These are phyloP conservation scores for Pararge aegeria DNA, from an alignment of 1,140 invertebrate species.

Conservation along the genomic window DNA sequence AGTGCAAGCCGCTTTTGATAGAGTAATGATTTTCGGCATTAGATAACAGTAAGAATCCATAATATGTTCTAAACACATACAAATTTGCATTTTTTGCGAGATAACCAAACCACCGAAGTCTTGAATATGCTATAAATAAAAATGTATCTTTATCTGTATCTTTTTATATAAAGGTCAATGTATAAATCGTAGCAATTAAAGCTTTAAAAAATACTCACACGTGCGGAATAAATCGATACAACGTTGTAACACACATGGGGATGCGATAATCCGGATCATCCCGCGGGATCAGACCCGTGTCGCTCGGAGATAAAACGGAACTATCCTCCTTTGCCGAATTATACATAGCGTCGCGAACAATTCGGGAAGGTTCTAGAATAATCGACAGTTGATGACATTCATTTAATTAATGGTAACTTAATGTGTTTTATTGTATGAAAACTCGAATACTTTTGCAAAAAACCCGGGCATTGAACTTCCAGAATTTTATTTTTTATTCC, in stretches of 20 bases:
- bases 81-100: not conserved
- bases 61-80: no score
- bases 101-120: not conserved
- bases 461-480: no score
- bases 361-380: no score
- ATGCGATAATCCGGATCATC: constrained; percentile 72
- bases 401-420: no score
- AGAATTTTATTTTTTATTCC: no score
- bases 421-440: no score
- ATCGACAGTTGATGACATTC: no score
- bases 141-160: not conserved
- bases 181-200: not conserved
- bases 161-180: not conserved
- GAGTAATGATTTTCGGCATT: no score
- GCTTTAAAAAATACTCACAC: constrained; percentile 1
- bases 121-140: not conserved
- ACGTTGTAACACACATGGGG: not conserved
- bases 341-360: not conserved
- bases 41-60: no score
- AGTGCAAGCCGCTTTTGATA: no score
- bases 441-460: no score
- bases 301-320: constrained; percentile 67
- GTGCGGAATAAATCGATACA: constrained; percentile 8
- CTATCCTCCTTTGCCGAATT: constrained; percentile 34
- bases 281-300: constrained; percentile 69